These are phyloP conservation scores for Pachymerium ferrugineum DNA, from an alignment of 2,888 invertebrate genomes.

Conservation along the genomic window DNA sequence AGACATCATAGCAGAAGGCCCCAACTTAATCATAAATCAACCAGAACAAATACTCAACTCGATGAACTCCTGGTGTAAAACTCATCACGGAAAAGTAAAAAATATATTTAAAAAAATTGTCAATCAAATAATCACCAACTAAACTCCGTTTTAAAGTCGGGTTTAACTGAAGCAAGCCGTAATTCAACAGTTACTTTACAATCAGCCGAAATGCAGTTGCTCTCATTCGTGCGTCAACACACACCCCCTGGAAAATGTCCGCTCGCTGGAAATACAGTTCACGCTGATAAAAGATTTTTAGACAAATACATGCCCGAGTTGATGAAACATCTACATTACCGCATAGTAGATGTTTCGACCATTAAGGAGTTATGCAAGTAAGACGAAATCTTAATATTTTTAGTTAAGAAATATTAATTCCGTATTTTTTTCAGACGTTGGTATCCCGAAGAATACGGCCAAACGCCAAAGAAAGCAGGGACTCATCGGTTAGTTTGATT, in stretches of 20 bases:
- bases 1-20: conserved; percentile 67
- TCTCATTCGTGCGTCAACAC: conserved; percentile 65
- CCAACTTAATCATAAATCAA: conserved; percentile 72
- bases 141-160: conserved; percentile 57
- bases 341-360: conserved; percentile 86
- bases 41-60: conserved; percentile 61
- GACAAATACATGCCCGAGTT: conserved; percentile 74
- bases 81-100: conserved; percentile 69
- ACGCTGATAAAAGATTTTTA: conserved; percentile 78
- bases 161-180: conserved; percentile 66
- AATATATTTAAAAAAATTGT: not conserved
- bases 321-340: conserved; percentile 75
- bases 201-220: conserved; percentile 64
- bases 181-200: conserved; percentile 60
- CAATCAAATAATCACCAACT: not conserved
- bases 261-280: conserved; percentile 80
- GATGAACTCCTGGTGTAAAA: conserved; percentile 80
- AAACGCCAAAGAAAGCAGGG: conserved; percentile 33
- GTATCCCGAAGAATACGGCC: conserved; percentile 31
- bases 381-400: not conserved
- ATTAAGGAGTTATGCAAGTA: conserved; percentile 68
- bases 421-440: conserved; percentile 28
- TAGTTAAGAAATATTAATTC: not conserved
- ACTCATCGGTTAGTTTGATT: conserved; percentile 40
- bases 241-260: conserved; percentile 58